phyloP scores from a whole-genome alignment of 2,113 vertebrate species.

The Chauna torquata region DNA sequence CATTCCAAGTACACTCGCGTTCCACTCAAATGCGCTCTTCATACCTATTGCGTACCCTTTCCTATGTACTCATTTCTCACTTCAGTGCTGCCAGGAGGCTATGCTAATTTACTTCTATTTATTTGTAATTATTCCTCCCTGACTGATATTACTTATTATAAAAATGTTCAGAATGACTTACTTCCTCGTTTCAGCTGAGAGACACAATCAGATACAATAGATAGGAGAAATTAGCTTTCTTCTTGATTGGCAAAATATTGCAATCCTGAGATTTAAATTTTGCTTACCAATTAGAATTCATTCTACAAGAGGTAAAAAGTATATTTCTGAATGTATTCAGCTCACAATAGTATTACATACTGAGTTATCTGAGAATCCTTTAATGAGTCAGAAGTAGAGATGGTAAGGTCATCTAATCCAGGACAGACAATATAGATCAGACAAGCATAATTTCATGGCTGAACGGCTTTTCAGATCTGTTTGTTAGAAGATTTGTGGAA shows the following conservation, averaged over 20 bases:
- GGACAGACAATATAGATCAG: background rate
- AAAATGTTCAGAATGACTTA: slow-evolving; percentile 57
- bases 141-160: slow-evolving; percentile 64
- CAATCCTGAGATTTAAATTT: slow-evolving; percentile 38
- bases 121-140: slow-evolving; percentile 66
- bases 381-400: background rate
- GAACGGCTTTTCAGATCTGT: background rate
- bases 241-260: slow-evolving; percentile 51
- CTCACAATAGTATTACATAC: background rate
- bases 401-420: background rate
- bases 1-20: background rate
- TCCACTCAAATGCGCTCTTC: slow-evolving; percentile 58
- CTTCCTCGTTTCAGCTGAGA: slow-evolving; percentile 56
- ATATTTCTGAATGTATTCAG: slow-evolving; percentile 3
- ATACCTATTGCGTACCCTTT: slow-evolving; percentile 3
- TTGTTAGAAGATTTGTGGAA: background rate
- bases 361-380: background rate
- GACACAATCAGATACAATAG: slow-evolving; percentile 44
- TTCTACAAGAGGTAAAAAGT: background rate
- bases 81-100: slow-evolving; percentile 57
- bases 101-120: slow-evolving; percentile 53
- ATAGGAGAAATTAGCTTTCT: slow-evolving; percentile 53
- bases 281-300: background rate
- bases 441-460: background rate
- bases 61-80: slow-evolving; percentile 64